Percentiles rank a stretch among this genome's conserved stretches.
Conservation (phyloP, 1,140 invertebrate genomes). For the Cydia strobilella region DNA sequence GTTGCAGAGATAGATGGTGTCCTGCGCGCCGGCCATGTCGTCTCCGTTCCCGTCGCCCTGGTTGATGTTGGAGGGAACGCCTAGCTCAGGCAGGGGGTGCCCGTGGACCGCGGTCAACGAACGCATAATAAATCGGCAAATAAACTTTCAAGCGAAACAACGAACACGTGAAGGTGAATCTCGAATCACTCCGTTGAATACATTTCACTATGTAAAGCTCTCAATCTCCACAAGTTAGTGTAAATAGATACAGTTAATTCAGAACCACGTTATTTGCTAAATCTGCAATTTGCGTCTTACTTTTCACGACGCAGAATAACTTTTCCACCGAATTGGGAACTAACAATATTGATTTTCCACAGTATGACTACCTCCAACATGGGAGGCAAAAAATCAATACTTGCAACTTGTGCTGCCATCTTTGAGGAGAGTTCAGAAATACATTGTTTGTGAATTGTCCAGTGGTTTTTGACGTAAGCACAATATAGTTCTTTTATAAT, state of each 20-base stretch:
- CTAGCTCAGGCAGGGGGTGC: constrained; percentile 70
- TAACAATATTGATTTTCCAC: constrained; percentile 69
- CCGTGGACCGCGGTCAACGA: constrained; percentile 68
- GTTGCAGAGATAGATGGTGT: constrained; percentile 98
- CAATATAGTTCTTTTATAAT: background rate
- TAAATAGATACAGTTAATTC: background rate
- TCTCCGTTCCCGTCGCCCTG: constrained; percentile 60
- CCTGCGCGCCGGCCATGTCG: constrained; percentile 92
- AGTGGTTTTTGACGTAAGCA: background rate
- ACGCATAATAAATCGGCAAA: constrained; percentile 78
- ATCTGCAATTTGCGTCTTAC: constrained; percentile 3
- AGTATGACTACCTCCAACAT: constrained; percentile 38
- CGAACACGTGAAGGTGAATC: constrained; percentile 55
- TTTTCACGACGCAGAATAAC: constrained; percentile 37
- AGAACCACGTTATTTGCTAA: constrained; percentile 15
- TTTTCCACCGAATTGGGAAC: constrained; percentile 61
- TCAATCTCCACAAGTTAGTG: constrained; percentile 32
- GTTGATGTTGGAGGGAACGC: constrained; percentile 61
- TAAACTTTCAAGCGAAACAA: constrained; percentile 72
- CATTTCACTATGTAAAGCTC: constrained; percentile 56
- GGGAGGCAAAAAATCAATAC: constrained; percentile 70
- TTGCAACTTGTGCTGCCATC: constrained; percentile 56
- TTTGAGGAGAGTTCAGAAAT: constrained; percentile 33
- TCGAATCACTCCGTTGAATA: constrained; percentile 58
- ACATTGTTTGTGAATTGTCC: background rate